Evolutionary conservation across 2,797 vertebrate species (phyloP), one percentile per base, ranked within the genome.

Genomic region (Hippocampus kuda): DNA sequence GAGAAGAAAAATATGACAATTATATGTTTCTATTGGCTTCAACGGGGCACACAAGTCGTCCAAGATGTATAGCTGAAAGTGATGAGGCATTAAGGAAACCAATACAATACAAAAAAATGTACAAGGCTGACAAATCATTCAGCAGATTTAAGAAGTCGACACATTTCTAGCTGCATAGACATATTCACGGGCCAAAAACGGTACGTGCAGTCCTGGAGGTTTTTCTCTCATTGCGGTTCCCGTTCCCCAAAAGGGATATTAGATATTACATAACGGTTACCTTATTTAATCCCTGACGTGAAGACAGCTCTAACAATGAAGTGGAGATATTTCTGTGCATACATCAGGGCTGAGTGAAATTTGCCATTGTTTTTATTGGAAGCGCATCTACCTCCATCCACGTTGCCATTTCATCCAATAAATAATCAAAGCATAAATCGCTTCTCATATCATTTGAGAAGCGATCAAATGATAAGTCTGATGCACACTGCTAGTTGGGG

Each of bases 191-290:
- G 22, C 62, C 62, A 64, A 24, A 12, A 30, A 30, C 13, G 4
- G 57, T 42, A 65, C 7, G 22, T 44, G 48, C 22, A 1, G 22
- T 15, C 60, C 8, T 8, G 38, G 38, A n/a, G 15, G n/a, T n/a
- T n/a, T 59, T 65, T 18, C 22, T 72, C 46, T 59, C 34, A 56
- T 26, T 60, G 72, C 46, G 24, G 60, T 68, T 70, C 67, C 68
- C 67, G 61, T 34, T 46, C 70, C 34, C 48, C 56, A 67, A 68
- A 38, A 61, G 5, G 15, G 48, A 63, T 11, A 63, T 42, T 1
- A 42, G 12, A n/a, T 63, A 42, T 26, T 64, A 63, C 59, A 38
- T 44, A 64, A 65, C 11, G 13, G n/a, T 42, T 26, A 46, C n/a
- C 13, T 65, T 46, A 26, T 44, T 44, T 11, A 26, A 46, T 46